These are phyloP conservation scores for Balanococcus diminutus DNA, from an alignment of 2,888 invertebrate species.

Conservation along the genomic window DNA sequence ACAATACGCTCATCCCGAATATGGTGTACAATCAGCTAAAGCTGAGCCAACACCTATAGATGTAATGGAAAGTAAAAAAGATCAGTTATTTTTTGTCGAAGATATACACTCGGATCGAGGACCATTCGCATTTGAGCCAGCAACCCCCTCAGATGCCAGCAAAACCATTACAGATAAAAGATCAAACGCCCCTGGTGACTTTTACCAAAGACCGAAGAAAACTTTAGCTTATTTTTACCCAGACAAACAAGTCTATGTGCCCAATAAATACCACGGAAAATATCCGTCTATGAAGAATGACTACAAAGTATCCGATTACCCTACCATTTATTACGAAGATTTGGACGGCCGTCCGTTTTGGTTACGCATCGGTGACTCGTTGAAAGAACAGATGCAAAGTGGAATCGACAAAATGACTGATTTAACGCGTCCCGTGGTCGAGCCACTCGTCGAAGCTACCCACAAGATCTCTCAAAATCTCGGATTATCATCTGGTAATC, in stretches of 20 bases:
- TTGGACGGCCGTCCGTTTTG: constrained; percentile 67
- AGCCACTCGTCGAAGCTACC: constrained; percentile 78
- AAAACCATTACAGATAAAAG: constrained; percentile 28
- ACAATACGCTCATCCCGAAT: constrained; percentile 80
- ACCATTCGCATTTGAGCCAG: constrained; percentile 65
- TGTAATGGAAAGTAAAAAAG: constrained; percentile 56
- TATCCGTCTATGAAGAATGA: constrained; percentile 36
- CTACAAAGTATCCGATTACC: constrained; percentile 44
- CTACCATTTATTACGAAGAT: constrained; percentile 55
- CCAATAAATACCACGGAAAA: constrained; percentile 42
- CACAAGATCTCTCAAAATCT: constrained; percentile 80
- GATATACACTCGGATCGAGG: constrained; percentile 67
- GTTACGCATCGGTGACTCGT: constrained; percentile 74
- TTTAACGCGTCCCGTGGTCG: constrained; percentile 71
- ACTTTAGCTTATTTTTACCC: constrained; percentile 56
- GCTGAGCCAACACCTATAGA: constrained; percentile 58
- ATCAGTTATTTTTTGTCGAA: constrained; percentile 64
- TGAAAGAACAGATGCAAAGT: constrained; percentile 74
- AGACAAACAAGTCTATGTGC: constrained; percentile 59
- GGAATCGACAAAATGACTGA: constrained; percentile 75
- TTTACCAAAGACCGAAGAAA: constrained; percentile 57
- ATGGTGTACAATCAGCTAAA: constrained; percentile 78
- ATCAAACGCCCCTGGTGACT: constrained; percentile 9
- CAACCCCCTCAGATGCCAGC: constrained; percentile 55
- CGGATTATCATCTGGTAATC: constrained; percentile 64